Evolutionary conservation across 1,140 invertebrate genomes (phyloP).

Genomic region (Zaprionus africanus): DNA sequence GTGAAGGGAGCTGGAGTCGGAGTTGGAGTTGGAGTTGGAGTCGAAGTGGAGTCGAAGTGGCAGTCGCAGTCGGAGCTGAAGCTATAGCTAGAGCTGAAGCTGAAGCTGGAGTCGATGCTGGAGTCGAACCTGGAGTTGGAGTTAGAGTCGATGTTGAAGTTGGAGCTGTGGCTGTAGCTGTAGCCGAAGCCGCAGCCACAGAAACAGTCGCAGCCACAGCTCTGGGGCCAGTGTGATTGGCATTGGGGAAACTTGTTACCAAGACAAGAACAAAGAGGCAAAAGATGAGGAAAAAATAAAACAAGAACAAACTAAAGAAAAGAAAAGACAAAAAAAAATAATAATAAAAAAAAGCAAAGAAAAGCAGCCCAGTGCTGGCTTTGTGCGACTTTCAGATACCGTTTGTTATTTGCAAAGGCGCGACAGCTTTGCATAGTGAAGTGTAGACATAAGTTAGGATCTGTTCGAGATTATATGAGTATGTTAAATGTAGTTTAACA

Average conservation of each 20-base stretch:
- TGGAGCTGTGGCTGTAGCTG: background rate
- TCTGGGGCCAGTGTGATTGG: conserved; percentile 44
- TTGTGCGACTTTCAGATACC: conserved; percentile 16
- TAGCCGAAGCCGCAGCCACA: conserved; percentile 18
- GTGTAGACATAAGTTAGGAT: background rate
- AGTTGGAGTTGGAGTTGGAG: background rate
- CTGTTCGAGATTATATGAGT: background rate
- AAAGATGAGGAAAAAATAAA: conserved; percentile 10
- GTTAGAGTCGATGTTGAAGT: background rate
- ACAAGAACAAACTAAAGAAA: conserved; percentile 25
- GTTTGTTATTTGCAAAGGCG: background rate
- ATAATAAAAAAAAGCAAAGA: background rate
- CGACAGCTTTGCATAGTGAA: background rate
- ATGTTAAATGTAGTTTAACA: no score
- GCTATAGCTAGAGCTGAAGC: background rate
- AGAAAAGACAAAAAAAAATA: conserved; percentile 2
- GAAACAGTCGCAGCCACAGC: conserved; percentile 37
- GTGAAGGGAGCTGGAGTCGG: conserved; percentile 39
- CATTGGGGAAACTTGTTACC: conserved; percentile 53
- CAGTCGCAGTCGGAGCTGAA: background rate
- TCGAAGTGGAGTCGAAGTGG: conserved; percentile 6
- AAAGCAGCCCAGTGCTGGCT: background rate
- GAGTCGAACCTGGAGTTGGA: background rate
- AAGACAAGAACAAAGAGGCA: conserved; percentile 37
- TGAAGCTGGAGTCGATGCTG: conserved; percentile 9